These are phyloP conservation scores for Macrochelys suwanniensis DNA, from an alignment of 2,797 vertebrate genomes.

Conservation along the genomic window DNA sequence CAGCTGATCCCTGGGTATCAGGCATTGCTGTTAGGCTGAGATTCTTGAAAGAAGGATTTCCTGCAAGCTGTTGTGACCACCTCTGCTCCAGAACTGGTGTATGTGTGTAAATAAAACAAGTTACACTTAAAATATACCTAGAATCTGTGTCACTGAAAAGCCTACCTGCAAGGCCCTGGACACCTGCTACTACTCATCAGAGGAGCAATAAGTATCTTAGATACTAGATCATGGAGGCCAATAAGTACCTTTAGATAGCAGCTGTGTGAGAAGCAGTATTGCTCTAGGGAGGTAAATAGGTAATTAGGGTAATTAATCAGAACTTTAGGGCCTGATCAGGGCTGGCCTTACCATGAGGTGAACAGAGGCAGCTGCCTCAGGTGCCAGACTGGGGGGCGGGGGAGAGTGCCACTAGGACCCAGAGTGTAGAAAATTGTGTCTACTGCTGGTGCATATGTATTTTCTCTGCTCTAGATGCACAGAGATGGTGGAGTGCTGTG, in stretches of 20 bases:
- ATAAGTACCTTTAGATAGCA: neutral
- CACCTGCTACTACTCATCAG: no score
- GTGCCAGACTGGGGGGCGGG: no score
- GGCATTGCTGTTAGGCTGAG: neutral
- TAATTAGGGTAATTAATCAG: neutral
- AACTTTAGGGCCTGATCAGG: neutral
- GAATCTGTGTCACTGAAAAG: neutral
- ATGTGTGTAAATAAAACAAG: neutral
- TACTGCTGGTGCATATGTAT: no score
- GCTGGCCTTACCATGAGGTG: no score
- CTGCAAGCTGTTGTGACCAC: neutral
- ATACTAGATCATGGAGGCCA: neutral
- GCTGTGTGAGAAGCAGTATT: neutral
- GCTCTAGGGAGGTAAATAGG: neutral
- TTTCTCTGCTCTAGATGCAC: no score
- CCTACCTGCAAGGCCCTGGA: neutral
- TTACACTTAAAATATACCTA: neutral
- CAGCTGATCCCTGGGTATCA: fast-evolving
- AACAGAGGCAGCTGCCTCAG: no score
- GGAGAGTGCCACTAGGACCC: no score
- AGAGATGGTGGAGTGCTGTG: no score
- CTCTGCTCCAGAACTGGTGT: neutral
- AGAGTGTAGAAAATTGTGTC: no score
- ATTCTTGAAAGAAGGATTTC: no score
- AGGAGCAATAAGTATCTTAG: neutral